These are phyloP conservation scores for Crossocerus cetratus DNA, from an alignment of 2,888 invertebrate genomes.

Conservation along the genomic window DNA sequence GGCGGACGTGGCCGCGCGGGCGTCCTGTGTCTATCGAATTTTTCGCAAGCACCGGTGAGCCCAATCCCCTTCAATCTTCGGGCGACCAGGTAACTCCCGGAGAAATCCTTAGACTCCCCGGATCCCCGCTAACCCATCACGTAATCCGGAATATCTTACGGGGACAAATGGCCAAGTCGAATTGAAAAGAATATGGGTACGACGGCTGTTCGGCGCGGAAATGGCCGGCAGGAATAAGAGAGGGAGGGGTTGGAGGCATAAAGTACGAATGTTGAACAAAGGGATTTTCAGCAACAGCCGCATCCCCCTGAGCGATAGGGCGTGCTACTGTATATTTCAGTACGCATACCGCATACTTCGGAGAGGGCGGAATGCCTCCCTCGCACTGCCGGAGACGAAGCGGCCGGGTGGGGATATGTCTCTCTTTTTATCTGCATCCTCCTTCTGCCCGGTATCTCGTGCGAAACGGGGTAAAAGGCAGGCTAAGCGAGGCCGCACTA, in stretches of 20 bases:
- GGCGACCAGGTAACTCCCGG: background rate
- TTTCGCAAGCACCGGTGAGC: background rate
- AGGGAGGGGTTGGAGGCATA: background rate
- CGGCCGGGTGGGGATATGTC: background rate
- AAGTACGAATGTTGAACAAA: background rate
- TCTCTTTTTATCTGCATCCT: conserved; percentile 33
- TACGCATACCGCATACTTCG: conserved; percentile 28
- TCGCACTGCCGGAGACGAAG: no score
- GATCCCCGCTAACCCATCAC: no score
- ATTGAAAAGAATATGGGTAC: no score
- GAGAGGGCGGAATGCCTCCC: background rate
- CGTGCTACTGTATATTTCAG: conserved; percentile 13
- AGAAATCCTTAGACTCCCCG: no score
- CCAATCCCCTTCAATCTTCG: background rate
- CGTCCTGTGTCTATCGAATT: background rate
- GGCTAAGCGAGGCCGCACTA: conserved; percentile 47
- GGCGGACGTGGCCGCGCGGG: background rate
- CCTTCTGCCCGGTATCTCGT: conserved; percentile 2
- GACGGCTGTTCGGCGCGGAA: background rate
- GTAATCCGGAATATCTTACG: no score
- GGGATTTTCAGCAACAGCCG: conserved; percentile 6
- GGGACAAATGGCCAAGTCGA: no score
- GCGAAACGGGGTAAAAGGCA: conserved; percentile 33
- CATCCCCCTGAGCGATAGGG: conserved; percentile 17
- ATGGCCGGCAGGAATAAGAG: background rate